Evolutionary conservation across 2,113 vertebrate species (phyloP), one percentile per base, ranked within the genome.

Genomic region (Tyto alba): DNA sequence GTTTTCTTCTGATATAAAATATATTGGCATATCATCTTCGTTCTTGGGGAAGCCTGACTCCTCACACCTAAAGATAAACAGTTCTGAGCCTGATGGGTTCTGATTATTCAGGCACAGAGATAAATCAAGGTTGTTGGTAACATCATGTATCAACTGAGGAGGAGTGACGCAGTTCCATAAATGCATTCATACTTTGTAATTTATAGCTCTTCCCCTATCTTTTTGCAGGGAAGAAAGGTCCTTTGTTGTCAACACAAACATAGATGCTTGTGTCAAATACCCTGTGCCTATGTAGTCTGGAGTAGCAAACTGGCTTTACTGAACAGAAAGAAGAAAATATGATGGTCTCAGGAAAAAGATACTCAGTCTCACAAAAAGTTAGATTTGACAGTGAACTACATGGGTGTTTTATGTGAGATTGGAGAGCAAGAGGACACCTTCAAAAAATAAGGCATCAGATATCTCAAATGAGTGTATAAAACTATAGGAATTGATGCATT

Each of bases 191-290:
- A 59, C 88, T 83, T 76, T 77, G 79, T 85, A 80, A 93, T 83
- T 93, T 77, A 45, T 52, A 93, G 68, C 72, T 64, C 47, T 88
- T 69, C 38, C 59, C 63, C 71, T 79, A 4, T 69, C 78, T 80
- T 82, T 88, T 56, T 4, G 2, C 50, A 41, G 56, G 47, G 60
- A 67, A 78, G 52, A 60, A 93, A 87, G 76, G 59, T 62, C 64
- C 52, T 94, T 91, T 94, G 75, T 84, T 92, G 89, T 80, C 92
- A 69, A 50, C 55, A 63, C 26, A 43, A 90, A 85, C 50, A n/a
- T 47, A 57, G 85, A 45, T 40, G 56, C 78, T 64, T 25, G 48
- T 93, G 82, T 95, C 67, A 95, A 94, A 80, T 52, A 17, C n/a
- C 17, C 27, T 25, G 87, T 13, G 50, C 59, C 62, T 90, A 16